phyloP scores from a whole-genome alignment of 2,797 vertebrate species.

The Hipposideros larvatus region DNA sequence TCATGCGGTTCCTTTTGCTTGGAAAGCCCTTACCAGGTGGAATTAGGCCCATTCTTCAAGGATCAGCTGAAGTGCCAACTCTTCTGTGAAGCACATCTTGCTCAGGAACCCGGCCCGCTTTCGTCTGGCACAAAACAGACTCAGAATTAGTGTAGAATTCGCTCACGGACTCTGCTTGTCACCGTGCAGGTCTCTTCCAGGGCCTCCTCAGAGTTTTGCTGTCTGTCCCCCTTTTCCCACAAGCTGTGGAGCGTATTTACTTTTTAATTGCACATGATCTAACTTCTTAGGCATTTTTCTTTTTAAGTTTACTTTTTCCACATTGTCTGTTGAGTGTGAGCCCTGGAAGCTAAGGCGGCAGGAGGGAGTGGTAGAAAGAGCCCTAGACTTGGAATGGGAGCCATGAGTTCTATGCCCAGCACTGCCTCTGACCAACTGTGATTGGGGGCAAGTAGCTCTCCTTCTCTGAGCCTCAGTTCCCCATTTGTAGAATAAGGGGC shows the following conservation, averaged over 20 bases:
- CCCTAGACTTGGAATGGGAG: neutral
- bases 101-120: neutral
- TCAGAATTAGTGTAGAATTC: neutral
- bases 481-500: neutral
- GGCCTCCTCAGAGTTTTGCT: slow-evolving; percentile 60
- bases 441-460: neutral
- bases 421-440: slow-evolving; percentile 15
- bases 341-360: neutral
- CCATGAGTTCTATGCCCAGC: neutral
- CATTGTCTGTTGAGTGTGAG: neutral
- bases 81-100: slow-evolving; percentile 32
- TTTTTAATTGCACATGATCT: slow-evolving; percentile 65
- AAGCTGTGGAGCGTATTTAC: neutral
- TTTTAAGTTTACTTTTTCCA: slow-evolving; percentile 1
- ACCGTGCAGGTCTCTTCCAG: slow-evolving; percentile 47
- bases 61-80: slow-evolving; percentile 71
- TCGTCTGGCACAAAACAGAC: slow-evolving; percentile 15
- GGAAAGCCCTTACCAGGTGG: slow-evolving; percentile 56
- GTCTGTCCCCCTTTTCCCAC: neutral
- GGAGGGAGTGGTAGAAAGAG: neutral
- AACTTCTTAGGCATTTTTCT: slow-evolving; percentile 71
- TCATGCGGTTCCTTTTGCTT: neutral
- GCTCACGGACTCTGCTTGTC: neutral
- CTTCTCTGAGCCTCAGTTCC: neutral
- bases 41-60: slow-evolving; percentile 65